These are phyloP conservation scores for Lithophane ornitopus DNA, from an alignment of 2,888 invertebrate genomes.

Conservation along the genomic window DNA sequence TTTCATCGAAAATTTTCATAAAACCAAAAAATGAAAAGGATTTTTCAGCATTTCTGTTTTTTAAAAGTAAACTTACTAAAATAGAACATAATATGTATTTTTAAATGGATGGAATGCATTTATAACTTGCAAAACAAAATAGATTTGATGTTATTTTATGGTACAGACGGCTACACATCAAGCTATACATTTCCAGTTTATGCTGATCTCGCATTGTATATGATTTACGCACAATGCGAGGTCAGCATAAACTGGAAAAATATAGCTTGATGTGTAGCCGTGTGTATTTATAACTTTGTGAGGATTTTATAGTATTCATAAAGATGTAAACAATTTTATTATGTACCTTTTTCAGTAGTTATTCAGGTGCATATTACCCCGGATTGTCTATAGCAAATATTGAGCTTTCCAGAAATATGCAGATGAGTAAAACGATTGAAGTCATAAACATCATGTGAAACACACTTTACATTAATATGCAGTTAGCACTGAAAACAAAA, in stretches of 20 bases:
- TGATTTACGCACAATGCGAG: no score
- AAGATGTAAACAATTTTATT: conserved; percentile 9
- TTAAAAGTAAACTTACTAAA: conserved; percentile 17
- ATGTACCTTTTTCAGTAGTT: conserved; percentile 7
- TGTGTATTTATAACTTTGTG: not conserved
- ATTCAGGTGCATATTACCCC: conserved; percentile 10
- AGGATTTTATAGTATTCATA: conserved; percentile 5
- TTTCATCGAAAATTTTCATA: conserved; percentile 4
- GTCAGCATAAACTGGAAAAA: no score
- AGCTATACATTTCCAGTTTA: no score
- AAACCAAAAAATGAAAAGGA: not conserved
- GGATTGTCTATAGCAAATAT: not conserved
- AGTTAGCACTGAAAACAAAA: conserved; percentile 22
- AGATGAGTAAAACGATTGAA: conserved; percentile 11
- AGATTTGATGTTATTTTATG: conserved; percentile 2
- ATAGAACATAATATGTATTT: conserved; percentile 7
- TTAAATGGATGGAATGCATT: conserved; percentile 61
- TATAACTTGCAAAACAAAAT: conserved; percentile 23
- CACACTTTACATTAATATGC: conserved; percentile 30
- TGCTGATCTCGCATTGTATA: no score
- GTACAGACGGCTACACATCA: no score
- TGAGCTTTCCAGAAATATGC: conserved; percentile 19
- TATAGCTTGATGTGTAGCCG: no score
- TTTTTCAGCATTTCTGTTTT: not conserved
- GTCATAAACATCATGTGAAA: conserved; percentile 13